phyloP scores from a whole-genome alignment of 2,888 invertebrate species.

The Lepeophtheirus nordmannii region DNA sequence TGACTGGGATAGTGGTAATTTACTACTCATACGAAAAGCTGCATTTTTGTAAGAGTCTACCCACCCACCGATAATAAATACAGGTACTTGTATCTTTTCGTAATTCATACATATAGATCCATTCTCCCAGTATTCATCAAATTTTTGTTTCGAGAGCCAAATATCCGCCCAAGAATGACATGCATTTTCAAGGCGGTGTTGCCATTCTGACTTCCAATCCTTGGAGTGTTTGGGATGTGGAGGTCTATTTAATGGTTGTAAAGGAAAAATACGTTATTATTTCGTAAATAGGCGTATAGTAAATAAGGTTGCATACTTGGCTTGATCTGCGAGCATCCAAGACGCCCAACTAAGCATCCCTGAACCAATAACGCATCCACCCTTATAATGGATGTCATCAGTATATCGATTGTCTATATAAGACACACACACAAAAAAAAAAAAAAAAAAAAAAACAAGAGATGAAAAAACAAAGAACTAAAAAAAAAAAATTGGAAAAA shows the following conservation, averaged over 20 bases:
- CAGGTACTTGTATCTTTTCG: background rate
- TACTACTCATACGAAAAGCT: constrained; percentile 5
- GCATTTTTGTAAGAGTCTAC: constrained; percentile 13
- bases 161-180: background rate
- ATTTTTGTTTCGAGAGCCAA: constrained; percentile 4
- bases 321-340: constrained; percentile 5
- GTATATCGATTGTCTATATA: constrained; percentile 12
- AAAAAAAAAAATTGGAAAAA: background rate
- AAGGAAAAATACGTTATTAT: no score
- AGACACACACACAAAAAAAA: no score
- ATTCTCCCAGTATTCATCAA: constrained; percentile 7
- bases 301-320: no score
- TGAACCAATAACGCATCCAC: constrained; percentile 5
- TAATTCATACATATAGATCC: constrained; percentile 14
- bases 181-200: constrained; percentile 4
- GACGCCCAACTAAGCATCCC: constrained; percentile 17
- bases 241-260: background rate
- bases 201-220: constrained; percentile 9
- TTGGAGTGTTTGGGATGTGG: background rate
- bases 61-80: constrained; percentile 14
- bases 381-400: constrained; percentile 18
- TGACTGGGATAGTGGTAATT: background rate
- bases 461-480: no score
- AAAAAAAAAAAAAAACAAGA: no score
- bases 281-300: no score